A percentile compares a stretch with the other conserved stretches of the same genome.
Conservation (phyloP, 2,888 invertebrate species). For the Andrena chrysosceles region DNA sequence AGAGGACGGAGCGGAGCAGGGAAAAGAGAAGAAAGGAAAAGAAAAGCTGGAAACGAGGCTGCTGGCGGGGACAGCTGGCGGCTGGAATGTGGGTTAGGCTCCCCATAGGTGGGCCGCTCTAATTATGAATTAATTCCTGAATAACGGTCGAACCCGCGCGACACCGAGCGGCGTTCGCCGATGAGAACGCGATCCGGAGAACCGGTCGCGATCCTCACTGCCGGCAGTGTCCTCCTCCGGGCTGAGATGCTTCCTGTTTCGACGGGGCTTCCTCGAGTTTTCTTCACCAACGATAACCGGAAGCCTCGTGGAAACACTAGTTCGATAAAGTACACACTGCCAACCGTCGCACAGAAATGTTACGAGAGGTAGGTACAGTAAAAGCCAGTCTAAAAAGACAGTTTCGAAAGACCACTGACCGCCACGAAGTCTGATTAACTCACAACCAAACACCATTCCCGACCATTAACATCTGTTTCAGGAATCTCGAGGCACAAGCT, state of each 20-base stretch:
- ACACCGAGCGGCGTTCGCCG: conserved; percentile 62
- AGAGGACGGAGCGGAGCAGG: background rate
- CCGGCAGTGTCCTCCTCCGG: conserved; percentile 40
- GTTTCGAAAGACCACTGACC: background rate
- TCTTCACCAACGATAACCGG: background rate
- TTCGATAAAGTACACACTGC: background rate
- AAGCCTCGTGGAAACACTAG: background rate
- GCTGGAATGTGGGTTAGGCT: conserved; percentile 81
- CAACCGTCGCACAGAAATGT: background rate
- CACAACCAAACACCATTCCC: conserved; percentile 21
- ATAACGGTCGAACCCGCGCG: conserved; percentile 82
- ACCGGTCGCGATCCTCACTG: conserved; percentile 63
- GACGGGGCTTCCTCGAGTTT: conserved; percentile 36
- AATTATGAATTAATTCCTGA: conserved; percentile 84
- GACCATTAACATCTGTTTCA: conserved; percentile 37
- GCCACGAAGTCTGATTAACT: conserved; percentile 18
- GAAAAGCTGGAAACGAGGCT: conserved; percentile 69
- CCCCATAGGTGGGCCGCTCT: conserved; percentile 79
- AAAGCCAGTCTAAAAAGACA: no score
- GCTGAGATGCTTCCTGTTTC: conserved; percentile 26
- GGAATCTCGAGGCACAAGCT: conserved; percentile 21
- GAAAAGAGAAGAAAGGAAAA: conserved; percentile 55
- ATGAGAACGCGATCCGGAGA: conserved; percentile 71
- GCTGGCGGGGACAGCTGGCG: conserved; percentile 78
- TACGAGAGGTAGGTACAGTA: background rate